Evolutionary conservation across 2,797 vertebrate genomes (phyloP), one percentile per base, ranked within the genome.

Genomic region (Sebastiscus tertius): DNA sequence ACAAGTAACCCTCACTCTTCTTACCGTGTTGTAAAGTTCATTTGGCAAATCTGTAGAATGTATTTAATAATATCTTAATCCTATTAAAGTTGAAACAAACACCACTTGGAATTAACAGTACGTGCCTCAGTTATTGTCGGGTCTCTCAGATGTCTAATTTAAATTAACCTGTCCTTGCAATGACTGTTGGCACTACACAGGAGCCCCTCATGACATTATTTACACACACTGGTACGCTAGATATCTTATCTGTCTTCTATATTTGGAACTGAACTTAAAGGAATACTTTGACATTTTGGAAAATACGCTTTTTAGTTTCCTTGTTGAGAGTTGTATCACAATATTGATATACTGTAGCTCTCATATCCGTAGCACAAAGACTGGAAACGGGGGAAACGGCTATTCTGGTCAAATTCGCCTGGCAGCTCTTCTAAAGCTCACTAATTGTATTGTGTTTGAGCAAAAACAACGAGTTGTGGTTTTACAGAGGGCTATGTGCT

Each of bases 91-190:
- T 82, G 77, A 90, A 89, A 85, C 74, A 75, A 87, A 87, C 82
- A 82, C 80, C 85, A 18, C 11, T 70, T 39, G 62, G 82, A 73
- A 75, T 91, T 90, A 93, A 72, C 87, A 65, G 76, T 49, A 52
- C 58, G 4, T 83, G 61, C 66, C 83, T 64, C 18, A 66, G 64
- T 86, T 87, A 88, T 49, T 66, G 77, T 64, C 20, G 18, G 56
- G 61, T 76, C 42, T 72, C 31, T 91, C 88, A 77, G 65, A 66
- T 91, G 81, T 85, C 89, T 61, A 31, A 29, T 88, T 82, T 58
- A 82, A 85, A 87, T 80, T 9, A 82, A 86, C 67, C 72, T 81
- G 87, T 63, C 91, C 90, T 94, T 90, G 88, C 46, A 18, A 42
- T 16, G 64, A 27, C 62, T 69, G 60, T 55, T 80, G 72, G 56